These are phyloP conservation scores for Dioctria linearis DNA, from an alignment of 2,888 invertebrate genomes.

Conservation along the genomic window DNA sequence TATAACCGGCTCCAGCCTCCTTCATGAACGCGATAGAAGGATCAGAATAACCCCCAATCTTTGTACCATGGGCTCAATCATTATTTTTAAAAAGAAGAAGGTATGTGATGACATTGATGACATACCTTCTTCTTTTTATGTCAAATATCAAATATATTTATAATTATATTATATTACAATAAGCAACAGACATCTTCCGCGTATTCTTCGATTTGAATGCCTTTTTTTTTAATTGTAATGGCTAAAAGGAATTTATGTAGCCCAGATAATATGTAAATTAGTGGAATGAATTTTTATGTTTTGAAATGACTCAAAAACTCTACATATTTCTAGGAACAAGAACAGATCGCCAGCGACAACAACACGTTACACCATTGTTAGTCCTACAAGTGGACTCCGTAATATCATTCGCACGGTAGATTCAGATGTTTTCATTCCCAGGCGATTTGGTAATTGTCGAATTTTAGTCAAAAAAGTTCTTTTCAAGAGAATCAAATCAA, in stretches of 20 bases:
- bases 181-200: too few relatives aligned
- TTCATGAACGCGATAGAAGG: too few relatives aligned
- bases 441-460: slow-evolving; percentile 63
- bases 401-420: slow-evolving; percentile 61
- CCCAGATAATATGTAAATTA: slow-evolving; percentile 5
- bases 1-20: too few relatives aligned
- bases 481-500: too few relatives aligned
- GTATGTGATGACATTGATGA: too few relatives aligned
- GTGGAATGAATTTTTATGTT: background rate
- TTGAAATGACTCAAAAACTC: too few relatives aligned
- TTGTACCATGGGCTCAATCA: too few relatives aligned
- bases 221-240: background rate
- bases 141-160: too few relatives aligned
- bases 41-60: too few relatives aligned
- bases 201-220: background rate
- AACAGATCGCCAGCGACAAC: background rate
- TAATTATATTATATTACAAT: too few relatives aligned
- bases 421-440: slow-evolving; percentile 62
- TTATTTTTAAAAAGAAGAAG: too few relatives aligned
- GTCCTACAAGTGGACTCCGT: slow-evolving; percentile 60
- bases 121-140: too few relatives aligned
- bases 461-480: background rate
- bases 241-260: background rate
- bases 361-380: slow-evolving; percentile 61
- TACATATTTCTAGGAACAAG: background rate